Evolutionary conservation across 53 echinoderm and acorn worm species (phyloP), one percentile per base, ranked within the genome.

Genomic region (Antedon mediterranea): DNA sequence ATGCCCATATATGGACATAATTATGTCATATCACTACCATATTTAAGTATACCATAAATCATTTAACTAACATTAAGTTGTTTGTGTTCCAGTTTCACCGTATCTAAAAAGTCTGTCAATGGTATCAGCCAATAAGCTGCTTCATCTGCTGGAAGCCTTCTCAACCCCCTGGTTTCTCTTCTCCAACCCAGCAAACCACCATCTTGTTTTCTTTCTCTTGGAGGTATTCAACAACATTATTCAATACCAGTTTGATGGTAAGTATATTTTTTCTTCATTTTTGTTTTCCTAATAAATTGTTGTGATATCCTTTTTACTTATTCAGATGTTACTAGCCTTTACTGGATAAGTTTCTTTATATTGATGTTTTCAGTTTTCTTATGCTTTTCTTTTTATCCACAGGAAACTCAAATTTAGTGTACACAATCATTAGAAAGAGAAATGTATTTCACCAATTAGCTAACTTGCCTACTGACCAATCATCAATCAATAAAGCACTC

Each of bases 161-260:
- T 98, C 98, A 71, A 98, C 98, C 28, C 98, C 98, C 7, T 97
- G 98, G 98, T 98, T 93, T 41, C 88, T 98, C 70, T 98, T 98
- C 86, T 92, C 98, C 42, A 98, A 93, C 81, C 98, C 98, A 18
- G 87, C 98, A 34, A 98, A 98, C 42, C 98, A 98, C 43, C 98
- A 98, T 81, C 87, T 98, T 74, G 98, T 98, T 31, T 98, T 98
- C 86, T 98, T 98, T 78, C 88, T 93, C 30, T 86, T 98, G 27
- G 98, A 98, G 76, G 93, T 98, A 80, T 98, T 98, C 74, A 98
- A 98, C 90, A 98, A 98, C 88, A 98, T 98, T 78, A 98, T 98
- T 71, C 98, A 98, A 83, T 98, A 98, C 76, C 98, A 98, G 81
- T 98, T 98, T 90, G 98, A 98, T 80, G 98, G 98, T 92, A 88